Evolutionary conservation across 35 echinoderm and acorn worm genomes (phyloP), one percentile per base, ranked within the genome.

Genomic region (Holothuria glaberrima): DNA sequence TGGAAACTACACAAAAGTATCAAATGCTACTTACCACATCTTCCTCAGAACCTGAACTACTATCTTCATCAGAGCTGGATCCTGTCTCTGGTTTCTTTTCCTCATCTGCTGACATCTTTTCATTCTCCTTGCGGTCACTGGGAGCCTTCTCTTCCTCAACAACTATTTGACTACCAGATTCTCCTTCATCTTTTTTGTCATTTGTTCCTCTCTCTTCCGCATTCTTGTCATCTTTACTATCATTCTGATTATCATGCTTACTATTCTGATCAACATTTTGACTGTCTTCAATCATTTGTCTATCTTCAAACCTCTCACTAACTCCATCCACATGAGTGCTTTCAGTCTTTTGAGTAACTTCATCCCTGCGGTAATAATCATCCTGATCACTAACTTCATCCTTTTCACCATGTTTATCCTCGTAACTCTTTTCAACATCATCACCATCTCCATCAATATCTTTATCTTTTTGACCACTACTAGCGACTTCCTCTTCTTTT

Each of bases 11-110:
- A 54, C 3, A 4, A 54, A 12, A 54, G 1, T 54, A 54, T 9
- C 5, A 14, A 17, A 2, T 24, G 22, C 1, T 10, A 24, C 74
- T 78, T 78, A 78, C 74, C 41, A 48, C 74, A 78, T 78, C 74
- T 35, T 78, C 74, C n/a, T 78, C 74, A 50, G 74, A 78, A 33
- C 74, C 29, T 19, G 74, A 75, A 26, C 74, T 78, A 26, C 22
- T 19, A 6, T 7, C 38, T 28, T 78, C 74, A 35, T 21, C 69
- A 41, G 36, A 45, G 50, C 38, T 25, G 44, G 74, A 78, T 48
- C n/a, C 44, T 7, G 38, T 17, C 38, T 13, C 69, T 73, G 22
- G 38, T 50, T 48, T 12, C 50, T 54, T 54, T 54, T 54, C 16
- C 50, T 54, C 50, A 54, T 54, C 16, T 54, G 16, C 50, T 54